These are phyloP conservation scores for Gadopsis bispinosus DNA, from an alignment of 2,797 vertebrate genomes.

Conservation along the genomic window DNA sequence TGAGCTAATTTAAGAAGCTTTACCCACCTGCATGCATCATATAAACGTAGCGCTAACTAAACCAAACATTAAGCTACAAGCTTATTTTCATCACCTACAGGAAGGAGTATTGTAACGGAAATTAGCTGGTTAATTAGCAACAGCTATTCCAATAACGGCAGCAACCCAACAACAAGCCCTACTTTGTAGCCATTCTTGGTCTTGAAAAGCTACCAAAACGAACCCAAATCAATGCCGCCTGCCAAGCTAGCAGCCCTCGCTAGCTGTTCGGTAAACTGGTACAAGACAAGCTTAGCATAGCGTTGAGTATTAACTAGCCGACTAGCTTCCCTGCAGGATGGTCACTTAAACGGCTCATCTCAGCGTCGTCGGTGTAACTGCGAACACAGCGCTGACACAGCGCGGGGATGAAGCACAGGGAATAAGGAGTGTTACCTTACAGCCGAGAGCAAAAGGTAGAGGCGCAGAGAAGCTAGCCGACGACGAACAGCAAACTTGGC, in stretches of 20 bases:
- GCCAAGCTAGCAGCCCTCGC: not conserved
- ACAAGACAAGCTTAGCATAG: constrained; percentile 41
- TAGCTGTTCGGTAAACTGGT: constrained; percentile 14
- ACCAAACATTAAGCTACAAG: not conserved
- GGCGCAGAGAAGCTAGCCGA: constrained; percentile 8
- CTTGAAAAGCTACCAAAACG: not conserved
- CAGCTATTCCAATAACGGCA: constrained; percentile 3
- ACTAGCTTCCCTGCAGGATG: constrained; percentile 63
- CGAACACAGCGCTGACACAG: not conserved
- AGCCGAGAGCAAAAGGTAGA: constrained; percentile 29
- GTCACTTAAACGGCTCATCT: constrained; percentile 53
- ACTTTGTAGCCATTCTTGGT: not conserved
- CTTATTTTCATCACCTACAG: not conserved
- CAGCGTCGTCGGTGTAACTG: constrained; percentile 41
- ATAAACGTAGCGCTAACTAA: not conserved
- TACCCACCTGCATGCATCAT: accelerated
- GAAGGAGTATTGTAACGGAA: not conserved
- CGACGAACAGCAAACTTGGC: constrained; percentile 62
- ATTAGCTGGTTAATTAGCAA: constrained; percentile 42
- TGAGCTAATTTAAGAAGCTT: not conserved
- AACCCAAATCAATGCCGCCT: not conserved
- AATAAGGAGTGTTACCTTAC: constrained; percentile 53
- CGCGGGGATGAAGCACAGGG: not conserved
- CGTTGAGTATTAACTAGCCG: constrained; percentile 50
- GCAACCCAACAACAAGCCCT: not conserved